Evolutionary conservation across 2,888 invertebrate species (phyloP), one percentile per base, ranked within the genome.

Genomic region (Abrostola tripartita): DNA sequence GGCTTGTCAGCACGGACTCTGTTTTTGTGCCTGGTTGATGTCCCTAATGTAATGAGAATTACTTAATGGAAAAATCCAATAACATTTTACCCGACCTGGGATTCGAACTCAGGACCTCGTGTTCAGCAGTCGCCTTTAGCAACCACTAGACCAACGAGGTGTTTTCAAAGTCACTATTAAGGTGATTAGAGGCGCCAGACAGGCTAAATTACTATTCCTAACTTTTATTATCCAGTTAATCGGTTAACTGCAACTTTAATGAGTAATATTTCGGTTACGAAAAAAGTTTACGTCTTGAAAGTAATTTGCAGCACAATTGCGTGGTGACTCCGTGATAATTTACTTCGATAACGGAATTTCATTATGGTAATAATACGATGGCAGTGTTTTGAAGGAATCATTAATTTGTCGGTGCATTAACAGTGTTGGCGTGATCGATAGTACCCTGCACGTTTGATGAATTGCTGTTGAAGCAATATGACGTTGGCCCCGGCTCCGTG

Each of bases 401-500:
- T 90, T 89, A 90, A 88, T 89, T 86, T 84, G 84, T 85, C 70
- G 76, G 81, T 88, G 88, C 88, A 88, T 90, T 87, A 87, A 85
- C 80, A 73, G 69, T 52, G 69, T 50, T 76, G 75, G 76, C 80
- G 81, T 88, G 89, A 88, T 88, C 86, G 89, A 90, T 88, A 79
- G 82, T 78, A 67, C 75, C 79, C 64, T 81, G 82, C 78, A 81
- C 76, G 79, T 86, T 87, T 89, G 89, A 90, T 88, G 85, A 88
- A 89, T 88, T 78, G 74, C 83, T 74, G 55, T 77, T 74, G 68
- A 61, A 70, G 76, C 74, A 67, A 59, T 76, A 71, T 81, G 70
- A 76, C 61, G 63, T 67, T 61, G 58, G 47, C 65, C 49, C 53
- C 52, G 47, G 53, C 74, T 57, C 71, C 44, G 52, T 79, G 72